Evolutionary conservation across 2,113 vertebrate genomes (phyloP).

Genomic region (Macquaria ambigua): DNA sequence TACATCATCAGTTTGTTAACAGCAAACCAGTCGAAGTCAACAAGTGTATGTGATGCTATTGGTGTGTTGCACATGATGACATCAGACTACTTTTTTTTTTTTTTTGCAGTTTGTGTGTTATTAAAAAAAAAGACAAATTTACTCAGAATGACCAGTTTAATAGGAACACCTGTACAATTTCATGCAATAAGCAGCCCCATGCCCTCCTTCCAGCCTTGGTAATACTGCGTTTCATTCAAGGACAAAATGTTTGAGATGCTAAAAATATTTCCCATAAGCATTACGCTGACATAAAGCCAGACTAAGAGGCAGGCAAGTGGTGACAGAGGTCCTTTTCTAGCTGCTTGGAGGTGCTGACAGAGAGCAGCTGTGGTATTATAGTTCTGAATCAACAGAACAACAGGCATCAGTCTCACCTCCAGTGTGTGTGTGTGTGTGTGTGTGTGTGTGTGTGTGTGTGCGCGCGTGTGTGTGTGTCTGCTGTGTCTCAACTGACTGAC

Average conservation of each 20-base stretch:
- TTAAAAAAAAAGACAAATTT: neutral
- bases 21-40: neutral
- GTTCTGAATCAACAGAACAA: constrained; percentile 71
- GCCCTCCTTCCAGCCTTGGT: neutral
- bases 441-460: constrained; percentile 16
- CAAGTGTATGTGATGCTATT: neutral
- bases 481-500: constrained; percentile 31
- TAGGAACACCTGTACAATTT: neutral
- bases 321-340: constrained; percentile 68
- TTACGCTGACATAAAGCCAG: constrained; percentile 47
- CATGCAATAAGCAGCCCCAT: neutral
- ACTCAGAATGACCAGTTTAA: neutral
- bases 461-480: neutral
- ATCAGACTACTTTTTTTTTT: neutral
- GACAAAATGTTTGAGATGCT: constrained; percentile 42
- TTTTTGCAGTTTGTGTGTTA: neutral
- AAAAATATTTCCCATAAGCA: constrained; percentile 58
- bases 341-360: constrained; percentile 70
- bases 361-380: constrained; percentile 74
- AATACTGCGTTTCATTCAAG: constrained; percentile 22
- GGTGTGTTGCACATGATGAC: constrained; percentile 24
- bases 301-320: constrained; percentile 39
- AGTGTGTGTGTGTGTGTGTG: constrained; percentile 13
- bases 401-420: constrained; percentile 62
- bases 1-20: constrained; percentile 20